Percentiles rank a stretch among this genome's conserved stretches.
These are phyloP conservation scores for Malthinus flaveolus DNA, from an alignment of 2,888 invertebrate species.

Conservation along the genomic window DNA sequence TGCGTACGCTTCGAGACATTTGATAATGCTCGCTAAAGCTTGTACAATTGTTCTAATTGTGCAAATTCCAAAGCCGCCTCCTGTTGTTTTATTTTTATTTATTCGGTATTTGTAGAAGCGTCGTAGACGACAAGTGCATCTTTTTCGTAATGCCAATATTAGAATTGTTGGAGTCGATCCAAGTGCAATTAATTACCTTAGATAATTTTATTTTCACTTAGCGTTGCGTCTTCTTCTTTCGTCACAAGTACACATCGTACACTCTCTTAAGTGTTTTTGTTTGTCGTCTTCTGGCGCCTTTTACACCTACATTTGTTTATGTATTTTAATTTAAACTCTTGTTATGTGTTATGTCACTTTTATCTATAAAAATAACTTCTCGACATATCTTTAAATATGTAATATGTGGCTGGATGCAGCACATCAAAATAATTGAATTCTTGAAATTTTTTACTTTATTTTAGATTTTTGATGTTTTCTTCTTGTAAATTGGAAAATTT, in stretches of 20 bases:
- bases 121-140: constrained; percentile 23
- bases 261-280: constrained; percentile 17
- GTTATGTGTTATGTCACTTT: constrained; percentile 19
- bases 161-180: constrained; percentile 18
- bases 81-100: constrained; percentile 4
- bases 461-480: no score
- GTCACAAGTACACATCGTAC: constrained; percentile 16
- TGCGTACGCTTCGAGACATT: no score
- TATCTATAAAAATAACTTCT: background rate
- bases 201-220: constrained; percentile 20
- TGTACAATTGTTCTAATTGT: no score
- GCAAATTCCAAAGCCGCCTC: no score
- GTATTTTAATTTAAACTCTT: constrained; percentile 19
- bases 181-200: constrained; percentile 23
- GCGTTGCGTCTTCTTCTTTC: constrained; percentile 19
- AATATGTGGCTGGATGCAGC: no score
- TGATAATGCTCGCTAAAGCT: no score
- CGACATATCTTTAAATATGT: no score
- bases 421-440: no score
- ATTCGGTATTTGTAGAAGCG: constrained; percentile 8
- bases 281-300: constrained; percentile 25
- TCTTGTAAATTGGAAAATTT: no score
- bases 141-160: constrained; percentile 17
- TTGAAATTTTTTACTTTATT: no score
- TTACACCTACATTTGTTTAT: constrained; percentile 25